Conservation (phyloP, 2,888 invertebrate genomes). For the Lacanobia wlatinum region DNA sequence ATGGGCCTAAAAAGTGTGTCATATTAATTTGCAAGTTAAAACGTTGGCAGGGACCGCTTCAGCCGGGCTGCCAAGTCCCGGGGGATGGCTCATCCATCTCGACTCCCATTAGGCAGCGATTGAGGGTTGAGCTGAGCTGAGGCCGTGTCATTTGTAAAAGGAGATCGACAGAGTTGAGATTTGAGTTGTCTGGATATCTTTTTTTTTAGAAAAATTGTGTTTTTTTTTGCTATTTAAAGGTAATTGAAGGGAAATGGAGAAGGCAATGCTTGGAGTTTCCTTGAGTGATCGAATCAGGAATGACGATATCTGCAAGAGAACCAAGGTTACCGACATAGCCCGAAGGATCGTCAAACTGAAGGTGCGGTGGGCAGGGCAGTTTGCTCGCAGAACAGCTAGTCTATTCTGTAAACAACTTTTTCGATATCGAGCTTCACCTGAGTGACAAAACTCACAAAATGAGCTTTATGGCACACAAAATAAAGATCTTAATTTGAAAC, state of each 20-base stretch:
- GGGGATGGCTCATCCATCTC: slow-evolving; percentile 60
- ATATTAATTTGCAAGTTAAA: slow-evolving; percentile 66
- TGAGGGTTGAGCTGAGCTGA: slow-evolving; percentile 49
- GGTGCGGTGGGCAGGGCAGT: too few relatives aligned
- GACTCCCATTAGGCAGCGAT: slow-evolving; percentile 59
- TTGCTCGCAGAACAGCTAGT: too few relatives aligned
- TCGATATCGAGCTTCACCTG: too few relatives aligned
- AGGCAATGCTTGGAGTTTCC: too few relatives aligned
- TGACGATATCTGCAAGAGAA: too few relatives aligned
- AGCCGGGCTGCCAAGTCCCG: slow-evolving; percentile 46
- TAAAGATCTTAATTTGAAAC: too few relatives aligned
- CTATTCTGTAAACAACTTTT: too few relatives aligned
- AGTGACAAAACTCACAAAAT: too few relatives aligned
- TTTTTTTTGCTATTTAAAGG: background rate
- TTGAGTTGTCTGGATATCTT: background rate
- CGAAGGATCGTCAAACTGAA: too few relatives aligned
- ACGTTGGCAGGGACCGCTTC: slow-evolving; percentile 39
- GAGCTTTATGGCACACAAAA: too few relatives aligned
- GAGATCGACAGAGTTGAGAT: slow-evolving; percentile 43
- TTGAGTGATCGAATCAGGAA: too few relatives aligned
- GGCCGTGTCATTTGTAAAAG: slow-evolving; percentile 55
- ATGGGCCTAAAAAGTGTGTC: slow-evolving; percentile 43
- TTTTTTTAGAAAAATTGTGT: background rate
- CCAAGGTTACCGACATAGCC: too few relatives aligned
- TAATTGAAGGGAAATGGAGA: background rate